phyloP scores from a whole-genome alignment of 2,888 invertebrate genomes.

The Phortica magna region DNA sequence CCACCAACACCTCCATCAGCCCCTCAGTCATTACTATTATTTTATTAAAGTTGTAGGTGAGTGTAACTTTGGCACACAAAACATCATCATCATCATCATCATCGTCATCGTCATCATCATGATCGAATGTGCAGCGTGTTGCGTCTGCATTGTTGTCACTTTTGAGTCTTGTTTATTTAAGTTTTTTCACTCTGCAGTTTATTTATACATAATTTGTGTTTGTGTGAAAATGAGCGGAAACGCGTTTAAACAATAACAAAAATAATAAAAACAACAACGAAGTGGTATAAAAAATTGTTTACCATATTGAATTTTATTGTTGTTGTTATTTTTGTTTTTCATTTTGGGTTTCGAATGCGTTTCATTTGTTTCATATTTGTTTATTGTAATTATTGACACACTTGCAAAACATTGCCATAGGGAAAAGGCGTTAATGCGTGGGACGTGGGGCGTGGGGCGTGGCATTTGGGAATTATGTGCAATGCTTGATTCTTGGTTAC shows the following conservation, averaged over 20 bases:
- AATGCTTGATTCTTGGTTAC: not conserved
- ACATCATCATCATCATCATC: not conserved
- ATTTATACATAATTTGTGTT: slow-evolving; percentile 60
- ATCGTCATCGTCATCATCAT: not conserved
- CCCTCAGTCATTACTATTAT: not conserved
- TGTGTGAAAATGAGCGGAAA: slow-evolving; percentile 56
- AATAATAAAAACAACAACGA: not conserved
- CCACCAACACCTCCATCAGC: not conserved
- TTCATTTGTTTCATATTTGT: slow-evolving; percentile 38
- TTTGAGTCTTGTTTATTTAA: slow-evolving; percentile 48
- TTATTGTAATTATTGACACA: slow-evolving; percentile 67
- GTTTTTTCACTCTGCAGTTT: slow-evolving; percentile 52
- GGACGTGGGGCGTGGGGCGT: not conserved
- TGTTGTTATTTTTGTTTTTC: not conserved
- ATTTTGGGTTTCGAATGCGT: not conserved
- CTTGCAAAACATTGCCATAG: slow-evolving; percentile 43
- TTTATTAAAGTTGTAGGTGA: too few relatives aligned
- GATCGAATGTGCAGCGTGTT: slow-evolving; percentile 51
- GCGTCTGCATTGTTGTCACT: slow-evolving; percentile 56
- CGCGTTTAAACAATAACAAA: slow-evolving; percentile 50
- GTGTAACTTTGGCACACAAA: too few relatives aligned
- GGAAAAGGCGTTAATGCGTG: not conserved
- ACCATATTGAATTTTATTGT: slow-evolving; percentile 39
- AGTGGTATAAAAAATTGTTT: slow-evolving; percentile 34
- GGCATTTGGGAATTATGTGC: not conserved